Evolutionary conservation across 2,797 vertebrate species (phyloP).

Genomic region (Steatocranus sp.): DNA sequence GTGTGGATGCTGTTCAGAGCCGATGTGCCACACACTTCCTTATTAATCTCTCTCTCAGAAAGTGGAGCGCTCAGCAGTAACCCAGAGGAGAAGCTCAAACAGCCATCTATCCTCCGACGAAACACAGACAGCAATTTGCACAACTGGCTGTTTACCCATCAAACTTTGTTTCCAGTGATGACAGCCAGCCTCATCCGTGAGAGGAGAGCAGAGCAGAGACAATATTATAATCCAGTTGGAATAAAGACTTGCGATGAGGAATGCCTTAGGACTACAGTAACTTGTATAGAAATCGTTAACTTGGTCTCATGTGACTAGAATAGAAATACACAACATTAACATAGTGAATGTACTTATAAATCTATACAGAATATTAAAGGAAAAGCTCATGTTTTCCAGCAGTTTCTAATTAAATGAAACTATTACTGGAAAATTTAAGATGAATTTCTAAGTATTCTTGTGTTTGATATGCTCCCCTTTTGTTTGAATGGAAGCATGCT

Average conservation of each 20-base stretch:
- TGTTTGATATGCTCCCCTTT: not conserved
- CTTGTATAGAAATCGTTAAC: not conserved
- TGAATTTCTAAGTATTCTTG: not conserved
- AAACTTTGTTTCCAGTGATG: conserved; percentile 39
- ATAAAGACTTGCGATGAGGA: conserved; percentile 7
- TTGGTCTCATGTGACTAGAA: not conserved
- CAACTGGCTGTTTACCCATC: conserved; percentile 37
- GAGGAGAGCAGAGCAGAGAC: not conserved
- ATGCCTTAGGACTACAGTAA: not conserved
- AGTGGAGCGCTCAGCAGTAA: conserved; percentile 67
- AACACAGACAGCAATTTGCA: conserved; percentile 61
- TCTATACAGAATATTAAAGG: not conserved
- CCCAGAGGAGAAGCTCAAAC: conserved; percentile 60
- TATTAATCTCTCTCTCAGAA: conserved; percentile 62
- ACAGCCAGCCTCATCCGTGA: conserved; percentile 13
- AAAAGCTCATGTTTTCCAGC: not conserved
- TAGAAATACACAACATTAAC: not conserved
- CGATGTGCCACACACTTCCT: conserved; percentile 39
- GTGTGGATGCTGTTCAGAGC: conserved; percentile 39
- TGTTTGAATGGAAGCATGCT: not conserved
- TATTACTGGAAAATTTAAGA: not conserved
- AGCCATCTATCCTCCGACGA: conserved; percentile 58
- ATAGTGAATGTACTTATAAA: not conserved
- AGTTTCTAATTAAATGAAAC: not conserved
- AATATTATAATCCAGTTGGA: conserved; percentile 9